These are phyloP conservation scores for Chromoteleia sp. DNA, from an alignment of 2,888 invertebrate genomes.

Conservation along the genomic window DNA sequence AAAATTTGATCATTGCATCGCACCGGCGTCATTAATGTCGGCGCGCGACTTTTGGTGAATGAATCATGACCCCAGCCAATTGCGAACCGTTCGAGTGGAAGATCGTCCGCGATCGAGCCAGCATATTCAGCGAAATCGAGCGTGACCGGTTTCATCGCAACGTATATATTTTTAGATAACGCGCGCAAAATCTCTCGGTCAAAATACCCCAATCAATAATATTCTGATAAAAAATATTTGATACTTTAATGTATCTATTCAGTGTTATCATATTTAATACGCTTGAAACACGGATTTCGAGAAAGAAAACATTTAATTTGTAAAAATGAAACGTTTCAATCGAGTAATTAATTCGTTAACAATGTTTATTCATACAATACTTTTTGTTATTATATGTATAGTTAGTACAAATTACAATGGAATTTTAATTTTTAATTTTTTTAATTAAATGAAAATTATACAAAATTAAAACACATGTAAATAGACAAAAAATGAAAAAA, in stretches of 20 bases:
- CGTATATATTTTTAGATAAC: conserved; percentile 49
- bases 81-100: conserved; percentile 48
- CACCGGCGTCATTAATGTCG: conserved; percentile 51
- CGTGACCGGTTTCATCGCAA: conserved; percentile 55
- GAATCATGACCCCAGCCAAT: conserved; percentile 54
- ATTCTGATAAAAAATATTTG: not conserved
- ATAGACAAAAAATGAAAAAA: too few relatives aligned
- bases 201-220: conserved; percentile 14
- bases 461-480: too few relatives aligned
- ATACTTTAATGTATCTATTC: not conserved
- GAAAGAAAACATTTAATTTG: too few relatives aligned
- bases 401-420: too few relatives aligned
- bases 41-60: conserved; percentile 42
- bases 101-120: conserved; percentile 44
- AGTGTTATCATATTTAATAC: not conserved
- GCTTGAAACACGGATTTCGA: too few relatives aligned
- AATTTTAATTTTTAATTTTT: too few relatives aligned
- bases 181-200: conserved; percentile 7
- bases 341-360: too few relatives aligned
- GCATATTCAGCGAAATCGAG: conserved; percentile 51
- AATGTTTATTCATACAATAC: too few relatives aligned
- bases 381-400: too few relatives aligned
- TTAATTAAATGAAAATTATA: too few relatives aligned
- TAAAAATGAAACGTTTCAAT: too few relatives aligned
- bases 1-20: conserved; percentile 25